Evolutionary conservation across 2,888 invertebrate species (phyloP).

Genomic region (Augochlorella aurata): DNA sequence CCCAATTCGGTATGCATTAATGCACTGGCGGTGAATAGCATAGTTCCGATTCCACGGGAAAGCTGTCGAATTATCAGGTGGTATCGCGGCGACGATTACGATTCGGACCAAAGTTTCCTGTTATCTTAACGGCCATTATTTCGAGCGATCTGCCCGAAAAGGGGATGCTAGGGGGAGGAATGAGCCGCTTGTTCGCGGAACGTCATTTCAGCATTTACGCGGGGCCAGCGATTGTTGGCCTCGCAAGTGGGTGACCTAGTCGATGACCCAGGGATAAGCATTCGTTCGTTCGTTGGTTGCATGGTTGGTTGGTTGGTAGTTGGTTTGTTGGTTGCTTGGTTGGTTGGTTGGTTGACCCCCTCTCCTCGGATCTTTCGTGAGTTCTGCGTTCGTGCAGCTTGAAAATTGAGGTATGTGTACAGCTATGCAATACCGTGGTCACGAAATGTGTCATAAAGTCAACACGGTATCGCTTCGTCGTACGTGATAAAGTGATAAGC

Average conservation of each 20-base stretch:
- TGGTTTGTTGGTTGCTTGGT: neutral
- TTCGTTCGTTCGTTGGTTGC: neutral
- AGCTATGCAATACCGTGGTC: constrained; percentile 44
- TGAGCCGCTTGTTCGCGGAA: constrained; percentile 42
- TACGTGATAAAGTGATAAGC: constrained; percentile 53
- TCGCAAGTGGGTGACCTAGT: constrained; percentile 58
- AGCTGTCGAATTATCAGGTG: constrained; percentile 13
- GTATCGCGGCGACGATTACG: constrained; percentile 7
- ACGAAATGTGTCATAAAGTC: constrained; percentile 53
- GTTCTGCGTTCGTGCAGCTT: constrained; percentile 44
- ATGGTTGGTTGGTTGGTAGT: too few species aligned
- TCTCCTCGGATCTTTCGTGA: constrained; percentile 38
- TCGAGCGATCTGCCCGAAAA: neutral
- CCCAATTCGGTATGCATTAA: constrained; percentile 10
- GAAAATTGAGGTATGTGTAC: constrained; percentile 49
- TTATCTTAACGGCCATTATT: constrained; percentile 32
- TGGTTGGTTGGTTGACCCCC: neutral
- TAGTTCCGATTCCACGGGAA: neutral
- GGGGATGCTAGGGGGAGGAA: neutral
- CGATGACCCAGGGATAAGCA: constrained; percentile 60
- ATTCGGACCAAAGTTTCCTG: constrained; percentile 19
- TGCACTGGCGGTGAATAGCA: neutral
- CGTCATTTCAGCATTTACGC: constrained; percentile 31
- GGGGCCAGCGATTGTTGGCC: constrained; percentile 28
- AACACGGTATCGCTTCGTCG: constrained; percentile 46